A percentile compares a stretch with the other conserved stretches of the same genome.
These are phyloP conservation scores for Anthrax anthrax DNA, from an alignment of 2,888 invertebrate genomes.

Conservation along the genomic window DNA sequence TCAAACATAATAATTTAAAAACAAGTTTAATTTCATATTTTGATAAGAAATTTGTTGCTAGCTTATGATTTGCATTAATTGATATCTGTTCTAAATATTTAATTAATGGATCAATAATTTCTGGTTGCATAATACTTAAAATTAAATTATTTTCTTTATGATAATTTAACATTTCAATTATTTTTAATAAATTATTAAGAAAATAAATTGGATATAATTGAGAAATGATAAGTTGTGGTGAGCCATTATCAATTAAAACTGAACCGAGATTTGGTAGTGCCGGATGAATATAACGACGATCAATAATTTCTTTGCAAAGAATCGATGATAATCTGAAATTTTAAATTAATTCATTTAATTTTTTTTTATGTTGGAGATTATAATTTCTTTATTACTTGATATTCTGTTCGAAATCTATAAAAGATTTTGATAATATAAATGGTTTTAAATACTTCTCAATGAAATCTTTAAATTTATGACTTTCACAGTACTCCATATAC, in stretches of 20 bases:
- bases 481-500: conserved; percentile 17
- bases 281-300: conserved; percentile 26
- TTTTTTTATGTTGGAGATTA: too few relatives aligned
- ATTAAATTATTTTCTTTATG: conserved; percentile 13
- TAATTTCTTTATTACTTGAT: conserved; percentile 18
- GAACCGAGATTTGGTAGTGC: conserved; percentile 29
- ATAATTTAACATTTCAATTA: conserved; percentile 15
- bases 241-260: conserved; percentile 21
- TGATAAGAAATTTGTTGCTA: conserved; percentile 36
- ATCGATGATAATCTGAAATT: conserved; percentile 22
- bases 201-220: conserved; percentile 27
- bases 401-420: conserved; percentile 18
- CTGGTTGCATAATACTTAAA: conserved; percentile 19
- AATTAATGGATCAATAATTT: conserved; percentile 21
- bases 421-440: conserved; percentile 23
- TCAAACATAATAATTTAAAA: conserved; percentile 24
- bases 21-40: conserved; percentile 44
- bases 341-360: neutral
- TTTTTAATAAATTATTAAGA: conserved; percentile 23
- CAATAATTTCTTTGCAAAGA: conserved; percentile 17
- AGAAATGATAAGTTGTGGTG: conserved; percentile 26
- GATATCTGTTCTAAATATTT: conserved; percentile 19
- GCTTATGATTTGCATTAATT: conserved; percentile 17
- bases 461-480: conserved; percentile 20
- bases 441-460: conserved; percentile 22